phyloP scores from a whole-genome alignment of 2,113 vertebrate genomes.

The Centropus unirufus region DNA sequence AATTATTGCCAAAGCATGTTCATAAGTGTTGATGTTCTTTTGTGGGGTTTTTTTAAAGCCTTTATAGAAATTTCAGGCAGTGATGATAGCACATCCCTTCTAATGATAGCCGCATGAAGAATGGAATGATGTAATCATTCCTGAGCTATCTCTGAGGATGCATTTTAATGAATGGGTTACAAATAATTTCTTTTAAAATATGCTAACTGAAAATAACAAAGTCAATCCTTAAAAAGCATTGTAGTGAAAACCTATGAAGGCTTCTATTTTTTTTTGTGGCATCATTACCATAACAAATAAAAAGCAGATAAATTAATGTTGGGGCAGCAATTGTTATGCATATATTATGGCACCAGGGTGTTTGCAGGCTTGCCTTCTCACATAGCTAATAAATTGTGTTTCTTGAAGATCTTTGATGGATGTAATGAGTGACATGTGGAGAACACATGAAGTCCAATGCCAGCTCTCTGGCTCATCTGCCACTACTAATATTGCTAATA shows the following conservation, averaged over 20 bases:
- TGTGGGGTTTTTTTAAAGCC: not conserved
- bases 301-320: not conserved
- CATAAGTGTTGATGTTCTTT: slow-evolving; percentile 30
- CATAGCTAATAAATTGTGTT: not conserved
- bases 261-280: not conserved
- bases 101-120: not conserved
- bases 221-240: not conserved
- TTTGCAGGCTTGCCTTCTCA: not conserved
- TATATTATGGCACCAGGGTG: not conserved
- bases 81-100: not conserved
- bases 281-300: not conserved
- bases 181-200: not conserved
- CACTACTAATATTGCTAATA: not conserved
- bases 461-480: not conserved
- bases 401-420: not conserved
- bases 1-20: slow-evolving; percentile 54
- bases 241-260: not conserved
- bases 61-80: slow-evolving; percentile 26
- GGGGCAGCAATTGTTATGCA: not conserved
- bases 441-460: not conserved
- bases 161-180: not conserved
- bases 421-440: not conserved
- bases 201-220: not conserved
- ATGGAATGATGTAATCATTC: not conserved
- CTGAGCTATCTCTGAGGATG: not conserved